Conservation (phyloP, 2,888 invertebrate species). For the Drosophila nr. fundita region DNA sequence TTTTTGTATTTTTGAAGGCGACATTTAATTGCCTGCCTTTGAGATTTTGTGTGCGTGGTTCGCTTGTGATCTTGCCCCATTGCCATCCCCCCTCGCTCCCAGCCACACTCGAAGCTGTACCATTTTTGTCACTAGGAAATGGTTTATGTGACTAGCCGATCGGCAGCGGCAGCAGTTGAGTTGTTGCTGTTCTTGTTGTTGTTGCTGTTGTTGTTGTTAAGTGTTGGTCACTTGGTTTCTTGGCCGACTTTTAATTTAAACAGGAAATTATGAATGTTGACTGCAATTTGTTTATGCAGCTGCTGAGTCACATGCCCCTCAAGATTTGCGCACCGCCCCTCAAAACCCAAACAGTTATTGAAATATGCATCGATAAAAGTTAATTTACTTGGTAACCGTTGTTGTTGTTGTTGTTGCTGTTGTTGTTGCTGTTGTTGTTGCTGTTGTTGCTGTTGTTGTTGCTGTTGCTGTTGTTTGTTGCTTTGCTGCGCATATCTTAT, state of each 20-base stretch:
- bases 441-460: not conserved
- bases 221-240: constrained; percentile 23
- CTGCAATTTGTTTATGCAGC: constrained; percentile 81
- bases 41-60: constrained; percentile 57
- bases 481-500: constrained; percentile 27
- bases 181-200: constrained; percentile 7
- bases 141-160: constrained; percentile 71
- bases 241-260: constrained; percentile 78
- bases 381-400: constrained; percentile 64
- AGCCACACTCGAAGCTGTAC: constrained; percentile 30
- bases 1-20: constrained; percentile 59
- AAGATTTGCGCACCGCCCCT: constrained; percentile 48
- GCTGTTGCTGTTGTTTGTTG: not conserved
- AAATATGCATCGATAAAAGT: constrained; percentile 68
- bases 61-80: constrained; percentile 22
- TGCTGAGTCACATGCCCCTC: constrained; percentile 66
- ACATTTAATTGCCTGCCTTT: constrained; percentile 75
- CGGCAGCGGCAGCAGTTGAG: constrained; percentile 20
- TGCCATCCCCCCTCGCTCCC: not conserved
- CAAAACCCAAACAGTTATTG: constrained; percentile 31
- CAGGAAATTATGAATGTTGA: constrained; percentile 79
- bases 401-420: constrained; percentile 21
- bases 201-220: not conserved
- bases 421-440: too few relatives aligned
- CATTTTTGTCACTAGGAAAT: constrained; percentile 79